Conservation (phyloP, 2,888 invertebrate species). For the Opisthograptis luteolata region DNA sequence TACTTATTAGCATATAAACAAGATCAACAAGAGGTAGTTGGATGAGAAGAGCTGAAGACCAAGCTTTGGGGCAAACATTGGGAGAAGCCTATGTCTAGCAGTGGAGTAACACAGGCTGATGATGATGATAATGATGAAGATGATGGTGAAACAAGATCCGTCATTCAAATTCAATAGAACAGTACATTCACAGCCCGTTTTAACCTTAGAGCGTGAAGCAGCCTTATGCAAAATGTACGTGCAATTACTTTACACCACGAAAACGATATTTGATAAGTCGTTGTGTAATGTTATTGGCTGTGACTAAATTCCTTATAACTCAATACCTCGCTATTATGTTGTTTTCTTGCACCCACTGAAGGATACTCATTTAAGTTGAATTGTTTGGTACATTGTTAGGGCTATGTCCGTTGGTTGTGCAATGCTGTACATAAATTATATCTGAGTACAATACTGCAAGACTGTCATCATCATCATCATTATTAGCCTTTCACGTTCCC, state of each 20-base stretch:
- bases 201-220: not conserved
- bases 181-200: too few species aligned
- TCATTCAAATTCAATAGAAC: too few species aligned
- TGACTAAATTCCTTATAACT: constrained; percentile 31
- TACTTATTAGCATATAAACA: too few species aligned
- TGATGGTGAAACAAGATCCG: too few species aligned
- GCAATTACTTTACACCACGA: constrained; percentile 13
- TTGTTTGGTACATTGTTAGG: constrained; percentile 6
- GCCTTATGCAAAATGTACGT: constrained; percentile 7
- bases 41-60: too few species aligned
- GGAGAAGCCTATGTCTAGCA: too few species aligned
- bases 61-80: too few species aligned
- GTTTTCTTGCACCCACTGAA: constrained; percentile 3
- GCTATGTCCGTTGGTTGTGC: constrained; percentile 2
- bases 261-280: constrained; percentile 24
- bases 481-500: too few species aligned
- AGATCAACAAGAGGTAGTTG: too few species aligned
- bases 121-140: too few species aligned
- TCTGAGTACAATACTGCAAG: not conserved
- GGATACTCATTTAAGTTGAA: not conserved
- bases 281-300: constrained; percentile 28
- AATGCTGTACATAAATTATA: not conserved
- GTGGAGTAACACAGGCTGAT: too few species aligned
- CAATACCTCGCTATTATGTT: constrained; percentile 22
- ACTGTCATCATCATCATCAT: too few species aligned